A percentile compares a stretch with the other conserved stretches of the same genome.
phyloP scores from a whole-genome alignment of 2,888 invertebrate genomes.

The Cistogaster globosa region DNA sequence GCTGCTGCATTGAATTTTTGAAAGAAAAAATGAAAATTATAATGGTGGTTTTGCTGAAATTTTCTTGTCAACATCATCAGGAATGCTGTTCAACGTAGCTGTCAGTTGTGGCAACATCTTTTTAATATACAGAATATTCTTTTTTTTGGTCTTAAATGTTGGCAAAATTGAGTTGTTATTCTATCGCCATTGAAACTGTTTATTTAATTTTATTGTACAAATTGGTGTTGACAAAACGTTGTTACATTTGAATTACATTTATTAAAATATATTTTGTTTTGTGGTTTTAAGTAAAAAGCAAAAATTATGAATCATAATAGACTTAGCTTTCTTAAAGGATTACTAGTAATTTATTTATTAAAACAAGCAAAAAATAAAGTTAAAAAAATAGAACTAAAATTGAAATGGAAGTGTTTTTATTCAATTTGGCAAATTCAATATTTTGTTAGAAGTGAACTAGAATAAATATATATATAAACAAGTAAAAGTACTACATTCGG shows the following conservation, averaged over 20 bases:
- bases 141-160: constrained; percentile 17
- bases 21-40: constrained; percentile 24
- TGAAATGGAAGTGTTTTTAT: not conserved
- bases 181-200: constrained; percentile 37
- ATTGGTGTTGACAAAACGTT: constrained; percentile 74
- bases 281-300: not conserved
- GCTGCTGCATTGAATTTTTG: constrained; percentile 37
- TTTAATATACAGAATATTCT: not conserved
- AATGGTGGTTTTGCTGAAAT: not conserved
- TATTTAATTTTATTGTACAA: constrained; percentile 59
- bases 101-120: constrained; percentile 22
- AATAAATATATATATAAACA: too few relatives aligned
- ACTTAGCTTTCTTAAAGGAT: not conserved
- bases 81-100: not conserved
- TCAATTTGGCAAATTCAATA: too few relatives aligned
- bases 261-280: not conserved
- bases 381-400: not conserved
- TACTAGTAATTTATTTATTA: too few relatives aligned
- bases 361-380: too few relatives aligned
- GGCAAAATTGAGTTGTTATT: constrained; percentile 34
- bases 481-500: too few relatives aligned
- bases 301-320: not conserved
- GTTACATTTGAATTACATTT: constrained; percentile 75
- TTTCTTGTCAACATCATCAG: constrained; percentile 27
- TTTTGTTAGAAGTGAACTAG: too few relatives aligned